A percentile compares a stretch with the other conserved stretches of the same genome.
phyloP scores from a whole-genome alignment of 2,797 vertebrate species.

The Cygnus olor region DNA sequence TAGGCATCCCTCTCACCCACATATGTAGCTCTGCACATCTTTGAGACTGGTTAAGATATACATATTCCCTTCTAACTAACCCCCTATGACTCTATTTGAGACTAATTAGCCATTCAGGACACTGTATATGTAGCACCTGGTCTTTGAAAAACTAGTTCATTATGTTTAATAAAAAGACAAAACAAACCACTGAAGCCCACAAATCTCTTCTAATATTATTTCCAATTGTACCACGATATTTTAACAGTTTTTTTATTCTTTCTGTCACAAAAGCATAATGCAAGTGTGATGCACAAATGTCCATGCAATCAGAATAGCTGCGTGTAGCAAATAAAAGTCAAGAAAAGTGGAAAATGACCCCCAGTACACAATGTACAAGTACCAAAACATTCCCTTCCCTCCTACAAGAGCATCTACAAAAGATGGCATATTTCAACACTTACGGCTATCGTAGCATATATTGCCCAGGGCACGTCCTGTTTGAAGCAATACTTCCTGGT shows the following conservation, averaged over 20 bases:
- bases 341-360: background rate
- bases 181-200: background rate
- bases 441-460: constrained; percentile 99
- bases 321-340: background rate
- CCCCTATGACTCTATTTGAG: background rate
- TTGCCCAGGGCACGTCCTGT: constrained; percentile 97
- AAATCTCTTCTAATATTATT: background rate
- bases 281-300: background rate
- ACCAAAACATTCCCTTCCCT: background rate
- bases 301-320: background rate
- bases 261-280: constrained; percentile 1
- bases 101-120: background rate
- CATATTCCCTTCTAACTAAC: background rate
- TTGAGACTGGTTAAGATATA: background rate
- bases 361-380: background rate
- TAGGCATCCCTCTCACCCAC: background rate
- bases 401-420: background rate
- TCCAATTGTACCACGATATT: background rate
- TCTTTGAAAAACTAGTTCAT: background rate
- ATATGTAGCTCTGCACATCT: background rate
- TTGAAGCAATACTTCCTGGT: constrained; percentile 97
- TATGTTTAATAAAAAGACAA: background rate
- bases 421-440: constrained; percentile 78
- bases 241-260: background rate
- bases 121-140: background rate